Base-by-base conservation (phyloP, 1,140 invertebrate species). In the Caenorhabditis latens region DNA sequence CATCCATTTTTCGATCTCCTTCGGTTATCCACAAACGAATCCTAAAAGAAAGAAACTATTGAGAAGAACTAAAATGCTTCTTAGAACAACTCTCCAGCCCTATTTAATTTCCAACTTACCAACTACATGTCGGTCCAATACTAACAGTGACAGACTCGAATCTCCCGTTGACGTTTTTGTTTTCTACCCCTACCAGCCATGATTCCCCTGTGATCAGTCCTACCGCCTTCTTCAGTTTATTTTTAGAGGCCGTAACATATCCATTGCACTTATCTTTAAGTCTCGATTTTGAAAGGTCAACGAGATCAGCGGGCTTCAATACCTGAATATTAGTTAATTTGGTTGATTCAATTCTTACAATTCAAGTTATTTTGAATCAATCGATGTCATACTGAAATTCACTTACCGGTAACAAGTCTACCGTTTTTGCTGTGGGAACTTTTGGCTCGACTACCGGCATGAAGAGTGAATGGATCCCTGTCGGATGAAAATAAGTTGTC, bases 391-490 rank as follows among this genome's bases (percentile, higher is more conserved):
- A 50, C 14, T 50, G 16, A 43, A 67, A 67, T 16, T 43, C 13
- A 50, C 71, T 21, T 50, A 79, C 71, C 71, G 71, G 40, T 40
- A 79, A 50, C 46, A 79, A 79, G 24, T 79, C 71, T 8, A 79
- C 71, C 4, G 43, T n/a, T 79, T 79, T 79, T 8, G 5, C 16
- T 16, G 8, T 0, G n/a, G n/a, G n/a, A 50, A 3, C 71, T 71
- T 40, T 40, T 32, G 19, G 8, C 53, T 67, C 9, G 24, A 71
- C 65, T 6, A 13, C n/a, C 24, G 71, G 71, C 9, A 11, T 21
- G 71, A 79, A 79, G 14, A 79, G n/a, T 9, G 67, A 53, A 53
- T 9, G 9, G 14, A 48, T 14, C 7, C 67, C 43, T 19, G 13
- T n/a, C 19, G 42, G 42, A 4, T 75, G 5, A 32, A 16, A 1